These are phyloP conservation scores for Melanophora roralis DNA, from an alignment of 2,888 invertebrate species.

Conservation along the genomic window DNA sequence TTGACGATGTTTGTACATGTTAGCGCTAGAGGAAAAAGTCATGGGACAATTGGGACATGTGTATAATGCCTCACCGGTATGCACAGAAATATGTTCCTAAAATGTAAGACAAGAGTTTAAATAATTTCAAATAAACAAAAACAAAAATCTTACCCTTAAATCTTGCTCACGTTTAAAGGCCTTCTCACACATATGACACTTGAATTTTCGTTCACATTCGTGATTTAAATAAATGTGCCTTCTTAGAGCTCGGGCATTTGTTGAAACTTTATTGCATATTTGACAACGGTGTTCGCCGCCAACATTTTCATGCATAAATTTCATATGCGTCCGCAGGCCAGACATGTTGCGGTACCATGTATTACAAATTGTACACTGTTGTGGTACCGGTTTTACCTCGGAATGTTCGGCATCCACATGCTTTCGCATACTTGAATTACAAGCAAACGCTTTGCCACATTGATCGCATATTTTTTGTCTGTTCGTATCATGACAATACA, in stretches of 20 bases:
- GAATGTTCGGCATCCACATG: slow-evolving; percentile 73
- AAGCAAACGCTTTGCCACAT: slow-evolving; percentile 70
- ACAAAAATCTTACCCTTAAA: slow-evolving; percentile 67
- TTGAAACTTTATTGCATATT: slow-evolving; percentile 72
- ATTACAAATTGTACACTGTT: slow-evolving; percentile 73
- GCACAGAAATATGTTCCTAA: slow-evolving; percentile 74
- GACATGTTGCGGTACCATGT: slow-evolving; percentile 72
- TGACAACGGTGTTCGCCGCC: slow-evolving; percentile 71
- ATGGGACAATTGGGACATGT: slow-evolving; percentile 74
- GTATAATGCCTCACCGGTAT: slow-evolving; percentile 74
- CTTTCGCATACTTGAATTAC: slow-evolving; percentile 70
- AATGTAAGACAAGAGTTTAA: not conserved
- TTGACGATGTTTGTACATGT: slow-evolving; percentile 75
- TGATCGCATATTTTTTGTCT: slow-evolving; percentile 71
- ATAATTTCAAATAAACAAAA: not conserved
- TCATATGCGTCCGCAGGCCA: slow-evolving; percentile 72
- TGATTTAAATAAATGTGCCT: slow-evolving; percentile 74
- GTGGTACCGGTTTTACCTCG: slow-evolving; percentile 70
- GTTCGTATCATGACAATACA: slow-evolving; percentile 68
- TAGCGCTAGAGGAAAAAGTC: slow-evolving; percentile 75
- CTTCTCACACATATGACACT: slow-evolving; percentile 74
- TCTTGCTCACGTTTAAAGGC: slow-evolving; percentile 73
- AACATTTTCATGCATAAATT: slow-evolving; percentile 70
- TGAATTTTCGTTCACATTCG: slow-evolving; percentile 70
- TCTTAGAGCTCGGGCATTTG: slow-evolving; percentile 71